phyloP scores from a whole-genome alignment of 2,113 vertebrate genomes.

The Microtus ochrogaster region DNA sequence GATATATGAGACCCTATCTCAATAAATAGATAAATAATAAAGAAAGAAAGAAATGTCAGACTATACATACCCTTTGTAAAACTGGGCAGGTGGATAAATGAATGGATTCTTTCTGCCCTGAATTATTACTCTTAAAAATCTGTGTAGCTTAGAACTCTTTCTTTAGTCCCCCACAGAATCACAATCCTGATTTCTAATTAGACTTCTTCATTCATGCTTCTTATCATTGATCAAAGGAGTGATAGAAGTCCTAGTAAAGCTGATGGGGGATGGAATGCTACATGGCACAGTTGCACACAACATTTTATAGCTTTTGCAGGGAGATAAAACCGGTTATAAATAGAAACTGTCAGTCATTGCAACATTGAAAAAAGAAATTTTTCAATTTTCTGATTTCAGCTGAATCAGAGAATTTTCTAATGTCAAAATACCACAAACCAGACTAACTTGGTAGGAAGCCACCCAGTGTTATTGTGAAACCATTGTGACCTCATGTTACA shows the following conservation, averaged over 20 bases:
- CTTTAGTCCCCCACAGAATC: neutral
- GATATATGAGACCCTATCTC: neutral
- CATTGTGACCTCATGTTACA: neutral
- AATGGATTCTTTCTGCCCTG: neutral
- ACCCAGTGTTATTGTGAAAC: neutral
- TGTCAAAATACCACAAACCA: conserved; percentile 27
- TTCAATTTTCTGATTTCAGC: too few species aligned
- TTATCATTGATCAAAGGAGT: conserved; percentile 26
- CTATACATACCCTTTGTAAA: neutral
- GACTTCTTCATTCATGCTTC: neutral
- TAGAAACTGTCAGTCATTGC: neutral
- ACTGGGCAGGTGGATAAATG: neutral
- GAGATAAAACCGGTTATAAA: conserved; percentile 15
- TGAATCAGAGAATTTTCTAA: conserved; percentile 17
- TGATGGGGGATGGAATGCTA: neutral
- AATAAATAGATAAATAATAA: too few species aligned
- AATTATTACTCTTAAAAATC: neutral
- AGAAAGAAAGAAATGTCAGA: neutral
- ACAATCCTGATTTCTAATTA: neutral
- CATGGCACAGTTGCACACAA: neutral
- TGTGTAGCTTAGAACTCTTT: neutral
- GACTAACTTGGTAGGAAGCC: neutral
- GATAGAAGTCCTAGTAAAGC: neutral
- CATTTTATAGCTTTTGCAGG: neutral
- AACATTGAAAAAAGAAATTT: neutral